Evolutionary conservation across 2,888 invertebrate species (phyloP), one percentile per base, ranked within the genome.

Genomic region (Euproctis similis): DNA sequence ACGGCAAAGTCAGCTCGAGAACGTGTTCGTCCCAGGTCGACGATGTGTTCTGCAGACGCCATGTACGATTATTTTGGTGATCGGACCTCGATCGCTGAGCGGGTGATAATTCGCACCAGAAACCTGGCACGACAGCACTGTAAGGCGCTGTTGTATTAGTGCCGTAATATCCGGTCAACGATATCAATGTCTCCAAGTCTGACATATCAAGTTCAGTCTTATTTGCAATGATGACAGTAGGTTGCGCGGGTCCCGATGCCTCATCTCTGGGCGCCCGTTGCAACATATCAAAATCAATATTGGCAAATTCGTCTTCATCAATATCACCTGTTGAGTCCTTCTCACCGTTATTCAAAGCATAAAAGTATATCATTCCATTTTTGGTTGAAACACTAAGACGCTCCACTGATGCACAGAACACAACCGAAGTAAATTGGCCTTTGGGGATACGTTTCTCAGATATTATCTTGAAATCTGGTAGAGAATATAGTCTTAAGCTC

Each of bases 11-110:
- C 4, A 97, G 78, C 67, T 97, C 97, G 53, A 97, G 91, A 12
- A 96, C 88, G 55, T 97, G 96, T 61, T 97, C 96, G 59, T 96
- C 95, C 94, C 95, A 96, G 0, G 96, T 95, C 11, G 93, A 93
- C 72, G 92, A 90, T 47, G 95, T 95, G 44, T 92, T 92, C 60
- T 95, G 94, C 12, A 96, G 82, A 28, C 96, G 87, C 95, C 96
- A 97, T 0, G 95, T 94, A 42, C 95, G 88, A 3, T 93, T 94
- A 54, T 94, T 91, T 59, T 95, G 95, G 1, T 96, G 94, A 66
- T 96, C 94, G 18, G 94, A 89, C 9, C 96, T 86, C 51, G 96
- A 95, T 33, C 95, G 89, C 62, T 96, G 95, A 3, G 95, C 95
- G 42, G 96, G 96, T 49, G 96, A 94, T 53, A 96, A 87, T 68